Conservation (phyloP, 2,113 vertebrate genomes). For the Butorides virescens region DNA sequence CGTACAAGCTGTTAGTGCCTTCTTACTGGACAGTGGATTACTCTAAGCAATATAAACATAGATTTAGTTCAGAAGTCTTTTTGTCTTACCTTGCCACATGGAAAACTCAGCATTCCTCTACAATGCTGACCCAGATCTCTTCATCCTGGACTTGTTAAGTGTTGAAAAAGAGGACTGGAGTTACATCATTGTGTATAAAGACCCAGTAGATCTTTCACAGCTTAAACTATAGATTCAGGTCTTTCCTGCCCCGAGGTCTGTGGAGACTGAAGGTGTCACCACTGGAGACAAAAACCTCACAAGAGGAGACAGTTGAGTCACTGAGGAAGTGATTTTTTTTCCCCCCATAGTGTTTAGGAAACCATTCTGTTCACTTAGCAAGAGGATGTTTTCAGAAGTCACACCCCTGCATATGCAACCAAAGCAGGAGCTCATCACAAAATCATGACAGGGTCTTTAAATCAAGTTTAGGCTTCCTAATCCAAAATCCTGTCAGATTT, state of each 20-base stretch:
- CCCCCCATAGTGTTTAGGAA: neutral
- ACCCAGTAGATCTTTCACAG: neutral
- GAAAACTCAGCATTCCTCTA: neutral
- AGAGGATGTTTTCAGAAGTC: neutral
- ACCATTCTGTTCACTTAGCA: neutral
- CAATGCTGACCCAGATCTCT: neutral
- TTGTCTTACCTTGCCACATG: neutral
- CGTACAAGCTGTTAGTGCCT: neutral
- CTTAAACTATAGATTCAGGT: neutral
- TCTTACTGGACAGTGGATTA: neutral
- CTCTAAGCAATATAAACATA: neutral
- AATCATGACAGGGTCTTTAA: neutral
- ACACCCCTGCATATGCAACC: neutral
- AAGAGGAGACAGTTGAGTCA: constrained; percentile 55
- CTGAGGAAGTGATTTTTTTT: constrained; percentile 37
- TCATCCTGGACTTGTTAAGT: neutral
- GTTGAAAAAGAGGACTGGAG: neutral
- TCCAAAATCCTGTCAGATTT: neutral
- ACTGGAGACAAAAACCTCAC: neutral
- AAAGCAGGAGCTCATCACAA: neutral
- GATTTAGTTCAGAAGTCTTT: neutral
- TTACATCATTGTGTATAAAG: neutral
- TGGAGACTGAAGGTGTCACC: neutral
- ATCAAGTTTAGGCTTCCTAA: neutral
- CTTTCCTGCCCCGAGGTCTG: neutral